These are phyloP conservation scores for Agapornis roseicollis DNA, from an alignment of 2,113 vertebrate species.

Conservation along the genomic window DNA sequence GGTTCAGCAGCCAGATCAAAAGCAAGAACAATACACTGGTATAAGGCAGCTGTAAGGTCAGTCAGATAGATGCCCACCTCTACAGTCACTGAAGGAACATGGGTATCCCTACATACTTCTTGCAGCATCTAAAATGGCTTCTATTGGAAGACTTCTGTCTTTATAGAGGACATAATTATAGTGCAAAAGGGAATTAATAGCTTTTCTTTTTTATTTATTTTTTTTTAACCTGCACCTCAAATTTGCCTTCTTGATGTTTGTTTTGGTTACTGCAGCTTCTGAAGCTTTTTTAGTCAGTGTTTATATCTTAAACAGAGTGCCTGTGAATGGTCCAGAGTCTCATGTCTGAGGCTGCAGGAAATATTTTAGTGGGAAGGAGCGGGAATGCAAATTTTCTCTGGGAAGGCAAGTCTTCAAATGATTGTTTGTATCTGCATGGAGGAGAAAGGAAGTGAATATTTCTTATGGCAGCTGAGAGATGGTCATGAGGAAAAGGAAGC, in stretches of 20 bases:
- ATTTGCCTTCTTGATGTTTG: neutral
- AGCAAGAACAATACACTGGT: neutral
- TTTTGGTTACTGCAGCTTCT: slow-evolving; percentile 31
- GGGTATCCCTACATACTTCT: neutral
- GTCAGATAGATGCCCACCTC: neutral
- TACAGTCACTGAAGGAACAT: neutral
- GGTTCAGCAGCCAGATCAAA: neutral
- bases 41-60: neutral
- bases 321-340: neutral
- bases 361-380: neutral
- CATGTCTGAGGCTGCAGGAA: neutral
- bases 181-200: neutral
- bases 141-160: neutral
- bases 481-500: slow-evolving; percentile 48
- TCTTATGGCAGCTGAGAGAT: neutral
- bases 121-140: neutral
- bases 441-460: slow-evolving; percentile 28
- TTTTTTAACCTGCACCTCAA: neutral
- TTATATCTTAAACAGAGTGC: neutral
- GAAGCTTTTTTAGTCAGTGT: slow-evolving; percentile 1
- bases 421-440: slow-evolving; percentile 27
- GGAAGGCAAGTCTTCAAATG: neutral
- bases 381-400: neutral
- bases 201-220: neutral
- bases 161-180: neutral